Base-by-base conservation (phyloP, 37 sponge, comb jelly and placozoan species). In the Bolinopsis microptera region DNA sequence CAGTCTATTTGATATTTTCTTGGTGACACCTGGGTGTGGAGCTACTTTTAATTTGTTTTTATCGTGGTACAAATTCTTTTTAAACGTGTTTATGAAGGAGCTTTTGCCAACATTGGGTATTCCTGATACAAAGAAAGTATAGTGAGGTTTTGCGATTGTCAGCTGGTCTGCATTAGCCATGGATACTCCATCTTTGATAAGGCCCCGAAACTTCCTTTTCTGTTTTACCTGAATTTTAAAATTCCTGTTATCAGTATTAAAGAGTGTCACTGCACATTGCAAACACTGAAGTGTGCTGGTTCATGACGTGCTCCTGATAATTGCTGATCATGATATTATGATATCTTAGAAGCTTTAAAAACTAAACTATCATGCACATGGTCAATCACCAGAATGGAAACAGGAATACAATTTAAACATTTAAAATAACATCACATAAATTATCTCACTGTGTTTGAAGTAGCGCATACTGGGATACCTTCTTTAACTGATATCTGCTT, bases 81-180 rank as follows among this genome's bases (percentile, higher is more conserved):
- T 86, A 48, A 86, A 86, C 30, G 26, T 30, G 90, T 86, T 86
- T 13, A 86, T 34, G 22, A 86, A 86, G 90, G 36, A 33, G 61
- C 90, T 86, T 38, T 86, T 86, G 0, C 90, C 90, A 24, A 39
- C 61, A 48, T 86, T 86, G 27, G 90, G 90, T 0, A 86, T 23
- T n/a, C 90, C 90, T 16, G 90, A 86, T 38, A 86, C 90, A 23
- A 86, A 86, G 36, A 86, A 33, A 27, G 61, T 41, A 30, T 86
- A 86, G 41, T 24, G 31, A n/a, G 41, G 61, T 34, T 86, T 86
- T 2, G 25, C 36, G 26, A 38, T 41, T 25, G 31, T 86, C 27
- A 86, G 90, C 31, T 86, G 90, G 1, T 86, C 90, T 0, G 90
- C 90, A 38, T 86, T 35, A 1, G 90, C 90, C 90, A 86, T 86